Percentiles rank a stretch among this genome's conserved stretches.
phyloP scores from a whole-genome alignment of 37 sponge, comb jelly and placozoan species.

The Eunapius fragilis region DNA sequence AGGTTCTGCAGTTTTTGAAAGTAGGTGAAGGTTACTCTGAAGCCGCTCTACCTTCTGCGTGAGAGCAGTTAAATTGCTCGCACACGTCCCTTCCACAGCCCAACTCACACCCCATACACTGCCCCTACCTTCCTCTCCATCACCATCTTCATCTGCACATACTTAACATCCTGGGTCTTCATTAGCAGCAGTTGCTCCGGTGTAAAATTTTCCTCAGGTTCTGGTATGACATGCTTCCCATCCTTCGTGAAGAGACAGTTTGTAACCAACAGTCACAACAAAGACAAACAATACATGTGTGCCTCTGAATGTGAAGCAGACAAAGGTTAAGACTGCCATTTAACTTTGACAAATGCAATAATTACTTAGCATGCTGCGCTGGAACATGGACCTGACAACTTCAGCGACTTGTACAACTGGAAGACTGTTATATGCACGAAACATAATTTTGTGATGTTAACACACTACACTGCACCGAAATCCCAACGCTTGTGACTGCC shows the following conservation, averaged over 20 bases:
- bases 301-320: too few species aligned
- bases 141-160: conserved; percentile 75
- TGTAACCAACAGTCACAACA: too few species aligned
- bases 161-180: conserved; percentile 91
- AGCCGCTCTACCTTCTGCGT: conserved; percentile 74
- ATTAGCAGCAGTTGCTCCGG: conserved; percentile 74
- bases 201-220: conserved; percentile 61
- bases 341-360: too few species aligned
- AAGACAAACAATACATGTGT: neutral
- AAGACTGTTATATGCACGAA: too few species aligned
- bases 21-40: conserved; percentile 49
- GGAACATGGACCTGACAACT: too few species aligned
- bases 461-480: too few species aligned
- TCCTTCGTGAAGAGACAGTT: too few species aligned
- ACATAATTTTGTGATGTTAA: too few species aligned
- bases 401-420: too few species aligned
- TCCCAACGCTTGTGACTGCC: too few species aligned
- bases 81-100: neutral
- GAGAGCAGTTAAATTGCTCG: neutral
- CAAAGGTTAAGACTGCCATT: too few species aligned
- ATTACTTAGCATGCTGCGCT: too few species aligned
- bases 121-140: conserved; percentile 69
- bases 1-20: conserved; percentile 1
- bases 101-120: neutral
- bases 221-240: conserved; percentile 65